These are phyloP conservation scores for Lasioglossum malachurum DNA, from an alignment of 2,888 invertebrate genomes.

Conservation along the genomic window DNA sequence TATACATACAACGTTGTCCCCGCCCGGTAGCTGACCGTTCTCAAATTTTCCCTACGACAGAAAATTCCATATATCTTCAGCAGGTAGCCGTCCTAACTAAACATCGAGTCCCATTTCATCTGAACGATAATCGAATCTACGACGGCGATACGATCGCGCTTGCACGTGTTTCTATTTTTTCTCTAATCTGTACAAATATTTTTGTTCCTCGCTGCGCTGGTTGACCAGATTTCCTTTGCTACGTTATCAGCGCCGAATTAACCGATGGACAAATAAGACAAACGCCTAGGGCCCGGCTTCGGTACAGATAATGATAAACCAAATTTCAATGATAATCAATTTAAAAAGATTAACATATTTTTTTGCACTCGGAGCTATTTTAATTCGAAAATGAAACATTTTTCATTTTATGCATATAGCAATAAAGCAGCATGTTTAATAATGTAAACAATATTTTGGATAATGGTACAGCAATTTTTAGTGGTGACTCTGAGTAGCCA, in stretches of 20 bases:
- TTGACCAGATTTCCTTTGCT: background rate
- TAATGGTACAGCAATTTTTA: no score
- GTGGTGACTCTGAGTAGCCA: no score
- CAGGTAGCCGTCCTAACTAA: conserved; percentile 58
- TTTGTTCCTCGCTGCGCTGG: conserved; percentile 11
- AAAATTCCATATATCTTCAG: conserved; percentile 20
- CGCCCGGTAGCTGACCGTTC: conserved; percentile 38
- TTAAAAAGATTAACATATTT: background rate
- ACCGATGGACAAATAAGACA: no score
- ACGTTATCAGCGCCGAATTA: background rate
- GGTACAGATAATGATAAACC: no score
- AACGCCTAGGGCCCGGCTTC: background rate
- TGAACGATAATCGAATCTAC: conserved; percentile 29
- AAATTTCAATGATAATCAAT: no score
- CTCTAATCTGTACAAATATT: conserved; percentile 42
- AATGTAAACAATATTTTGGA: no score
- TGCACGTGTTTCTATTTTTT: conserved; percentile 25
- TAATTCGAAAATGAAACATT: no score
- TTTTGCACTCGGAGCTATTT: no score
- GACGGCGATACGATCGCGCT: background rate
- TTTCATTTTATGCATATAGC: no score
- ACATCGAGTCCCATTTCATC: conserved; percentile 14
- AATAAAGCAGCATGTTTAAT: no score
- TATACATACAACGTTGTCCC: background rate
- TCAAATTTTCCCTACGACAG: conserved; percentile 28